Percentiles rank a stretch among this genome's conserved stretches.
These are phyloP conservation scores for Bujurquina vittata DNA, from an alignment of 2,113 vertebrate species.

Conservation along the genomic window DNA sequence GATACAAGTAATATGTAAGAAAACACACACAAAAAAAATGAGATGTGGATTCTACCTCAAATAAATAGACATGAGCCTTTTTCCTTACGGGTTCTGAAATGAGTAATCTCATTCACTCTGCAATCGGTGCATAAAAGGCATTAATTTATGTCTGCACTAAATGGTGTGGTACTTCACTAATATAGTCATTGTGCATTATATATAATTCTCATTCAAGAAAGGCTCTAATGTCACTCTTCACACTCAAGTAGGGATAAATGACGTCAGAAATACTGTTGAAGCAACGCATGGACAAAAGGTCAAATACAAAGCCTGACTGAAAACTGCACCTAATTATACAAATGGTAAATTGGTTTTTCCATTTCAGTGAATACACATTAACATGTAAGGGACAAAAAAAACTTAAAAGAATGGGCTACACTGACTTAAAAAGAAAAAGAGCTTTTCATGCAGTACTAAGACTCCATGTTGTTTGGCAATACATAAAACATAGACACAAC, in stretches of 20 bases:
- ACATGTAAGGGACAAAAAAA: neutral
- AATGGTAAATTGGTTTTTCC: slow-evolving; percentile 5
- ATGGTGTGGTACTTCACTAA: neutral
- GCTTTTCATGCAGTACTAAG: neutral
- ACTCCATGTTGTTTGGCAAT: neutral
- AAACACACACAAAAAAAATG: neutral
- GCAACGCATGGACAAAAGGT: slow-evolving; percentile 25
- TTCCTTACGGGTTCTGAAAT: neutral
- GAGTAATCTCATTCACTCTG: neutral
- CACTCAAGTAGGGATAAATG: slow-evolving; percentile 18
- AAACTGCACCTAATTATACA: slow-evolving; percentile 24
- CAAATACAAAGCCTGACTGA: slow-evolving; percentile 12
- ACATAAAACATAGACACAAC: neutral
- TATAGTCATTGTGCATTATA: slow-evolving; percentile 9
- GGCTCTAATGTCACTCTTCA: slow-evolving; percentile 11
- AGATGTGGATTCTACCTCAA: neutral
- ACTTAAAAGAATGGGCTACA: neutral
- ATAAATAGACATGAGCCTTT: neutral
- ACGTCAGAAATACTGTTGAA: slow-evolving; percentile 15
- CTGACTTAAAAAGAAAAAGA: neutral
- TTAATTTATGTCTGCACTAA: neutral
- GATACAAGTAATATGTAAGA: neutral
- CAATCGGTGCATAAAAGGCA: neutral
- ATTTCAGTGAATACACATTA: slow-evolving; percentile 2
- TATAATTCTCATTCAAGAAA: neutral